Conservation (phyloP, 2,797 vertebrate species). For the Acrocephalus scirpaceus region DNA sequence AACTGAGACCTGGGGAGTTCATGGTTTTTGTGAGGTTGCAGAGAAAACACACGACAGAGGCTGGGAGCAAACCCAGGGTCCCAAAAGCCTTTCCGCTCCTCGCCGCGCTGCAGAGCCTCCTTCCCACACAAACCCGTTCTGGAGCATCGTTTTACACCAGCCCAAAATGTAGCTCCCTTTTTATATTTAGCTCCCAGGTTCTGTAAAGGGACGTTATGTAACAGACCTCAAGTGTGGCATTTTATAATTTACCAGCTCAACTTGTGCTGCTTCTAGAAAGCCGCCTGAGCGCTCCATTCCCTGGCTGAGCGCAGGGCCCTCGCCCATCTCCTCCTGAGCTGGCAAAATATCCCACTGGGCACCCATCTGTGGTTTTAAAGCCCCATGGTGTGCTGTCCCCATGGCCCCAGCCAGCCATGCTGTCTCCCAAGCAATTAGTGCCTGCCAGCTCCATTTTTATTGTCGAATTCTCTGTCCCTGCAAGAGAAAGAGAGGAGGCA, state of each 20-base stretch:
- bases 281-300: background rate
- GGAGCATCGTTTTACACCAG: slow-evolving; percentile 16
- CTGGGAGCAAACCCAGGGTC: slow-evolving; percentile 4
- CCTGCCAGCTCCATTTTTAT: background rate
- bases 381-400: background rate
- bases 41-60: background rate
- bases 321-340: background rate
- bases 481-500: background rate
- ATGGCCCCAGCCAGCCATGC: accelerated
- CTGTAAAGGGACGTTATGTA: slow-evolving; percentile 64
- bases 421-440: background rate
- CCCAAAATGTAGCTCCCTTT: slow-evolving; percentile 50
- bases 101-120: background rate
- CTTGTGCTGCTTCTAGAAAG: slow-evolving; percentile 31
- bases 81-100: background rate
- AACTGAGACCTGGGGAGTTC: background rate
- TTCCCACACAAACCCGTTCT: slow-evolving; percentile 55
- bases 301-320: background rate
- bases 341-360: background rate
- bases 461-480: background rate
- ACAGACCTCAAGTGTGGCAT: slow-evolving; percentile 56
- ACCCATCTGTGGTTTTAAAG: background rate
- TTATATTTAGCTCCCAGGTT: slow-evolving; percentile 73
- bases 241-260: slow-evolving; percentile 67
- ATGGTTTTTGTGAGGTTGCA: background rate